A percentile compares a stretch with the other conserved stretches of the same genome.
Evolutionary conservation across 1,140 invertebrate genomes (phyloP).

Genomic region (Papilio aristodemus): DNA sequence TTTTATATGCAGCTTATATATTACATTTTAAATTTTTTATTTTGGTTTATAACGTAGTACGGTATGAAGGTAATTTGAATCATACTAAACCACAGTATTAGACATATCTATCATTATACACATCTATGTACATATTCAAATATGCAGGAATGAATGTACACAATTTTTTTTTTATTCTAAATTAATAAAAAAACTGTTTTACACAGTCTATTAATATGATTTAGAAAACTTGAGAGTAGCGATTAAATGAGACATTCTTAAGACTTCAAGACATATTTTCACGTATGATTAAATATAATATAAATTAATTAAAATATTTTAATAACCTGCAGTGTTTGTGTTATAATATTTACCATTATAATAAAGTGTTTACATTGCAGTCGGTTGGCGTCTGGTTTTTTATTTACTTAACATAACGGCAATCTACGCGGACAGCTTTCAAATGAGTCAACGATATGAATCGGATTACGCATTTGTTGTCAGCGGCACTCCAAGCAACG

Average conservation of each 20-base stretch:
- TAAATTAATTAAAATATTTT: neutral
- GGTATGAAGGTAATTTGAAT: no score
- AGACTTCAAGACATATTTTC: neutral
- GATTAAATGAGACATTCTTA: neutral
- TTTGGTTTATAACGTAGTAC: no score
- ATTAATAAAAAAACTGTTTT: no score
- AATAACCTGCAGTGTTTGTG: neutral
- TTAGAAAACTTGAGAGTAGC: no score
- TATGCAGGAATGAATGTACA: no score
- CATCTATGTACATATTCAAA: no score
- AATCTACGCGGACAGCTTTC: constrained; percentile 19
- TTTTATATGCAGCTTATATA: no score
- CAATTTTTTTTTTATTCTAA: no score
- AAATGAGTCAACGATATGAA: constrained; percentile 29
- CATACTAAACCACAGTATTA: no score
- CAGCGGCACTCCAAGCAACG: neutral
- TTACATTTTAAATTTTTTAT: no score
- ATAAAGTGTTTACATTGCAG: neutral
- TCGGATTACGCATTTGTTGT: constrained; percentile 25
- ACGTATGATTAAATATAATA: neutral
- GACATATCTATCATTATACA: no score
- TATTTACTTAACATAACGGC: constrained; percentile 13
- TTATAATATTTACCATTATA: neutral
- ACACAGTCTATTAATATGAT: no score
- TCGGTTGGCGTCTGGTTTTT: neutral